Evolutionary conservation across 2,797 vertebrate genomes (phyloP).

Genomic region (Falco rusticolus): DNA sequence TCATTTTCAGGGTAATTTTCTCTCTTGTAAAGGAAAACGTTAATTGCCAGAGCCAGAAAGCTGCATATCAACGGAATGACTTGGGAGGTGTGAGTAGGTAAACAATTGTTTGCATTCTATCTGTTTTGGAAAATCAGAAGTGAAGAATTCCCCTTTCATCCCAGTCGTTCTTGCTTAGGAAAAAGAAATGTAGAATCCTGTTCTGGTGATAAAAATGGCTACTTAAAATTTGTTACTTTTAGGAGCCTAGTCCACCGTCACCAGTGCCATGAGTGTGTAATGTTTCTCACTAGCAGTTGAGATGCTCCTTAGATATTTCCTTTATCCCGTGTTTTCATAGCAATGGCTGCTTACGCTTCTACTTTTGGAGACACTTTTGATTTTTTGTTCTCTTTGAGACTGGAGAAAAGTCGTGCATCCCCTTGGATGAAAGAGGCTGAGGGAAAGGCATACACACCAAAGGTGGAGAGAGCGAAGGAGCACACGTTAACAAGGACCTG

Average conservation of each 20-base stretch:
- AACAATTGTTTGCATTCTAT: background rate
- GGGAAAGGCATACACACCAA: background rate
- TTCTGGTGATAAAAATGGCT: background rate
- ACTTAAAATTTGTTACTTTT: background rate
- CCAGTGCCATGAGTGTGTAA: fast-evolving
- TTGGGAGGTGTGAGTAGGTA: background rate
- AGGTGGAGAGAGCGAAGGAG: background rate
- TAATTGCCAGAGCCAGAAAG: background rate
- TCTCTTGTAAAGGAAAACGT: background rate
- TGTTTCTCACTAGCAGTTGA: background rate
- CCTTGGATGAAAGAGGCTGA: background rate
- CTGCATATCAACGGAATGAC: fast-evolving
- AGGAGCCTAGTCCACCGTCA: background rate
- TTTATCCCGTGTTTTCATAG: background rate
- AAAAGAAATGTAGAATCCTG: background rate
- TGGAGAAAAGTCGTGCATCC: background rate
- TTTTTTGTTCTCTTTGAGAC: background rate
- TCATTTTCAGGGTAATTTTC: background rate
- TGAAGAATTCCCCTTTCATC: background rate
- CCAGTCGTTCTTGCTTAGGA: fast-evolving
- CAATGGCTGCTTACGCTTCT: background rate
- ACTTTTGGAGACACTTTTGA: background rate
- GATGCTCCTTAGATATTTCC: too few relatives aligned
- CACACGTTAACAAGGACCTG: background rate
- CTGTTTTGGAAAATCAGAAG: background rate